These are phyloP conservation scores for Drosophila anceps DNA, from an alignment of 2,888 invertebrate species.

Conservation along the genomic window DNA sequence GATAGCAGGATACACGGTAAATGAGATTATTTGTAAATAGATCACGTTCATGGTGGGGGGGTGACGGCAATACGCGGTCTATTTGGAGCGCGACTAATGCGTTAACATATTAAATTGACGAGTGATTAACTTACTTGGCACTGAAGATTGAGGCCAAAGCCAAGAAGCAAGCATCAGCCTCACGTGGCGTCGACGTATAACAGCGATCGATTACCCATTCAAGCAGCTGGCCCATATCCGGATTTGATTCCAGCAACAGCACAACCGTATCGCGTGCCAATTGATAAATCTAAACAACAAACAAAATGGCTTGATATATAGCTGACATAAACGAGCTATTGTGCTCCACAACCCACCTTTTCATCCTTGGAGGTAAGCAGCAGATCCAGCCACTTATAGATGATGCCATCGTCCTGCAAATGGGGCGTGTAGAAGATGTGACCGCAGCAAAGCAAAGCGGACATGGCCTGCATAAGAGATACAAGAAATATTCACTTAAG, in stretches of 20 bases:
- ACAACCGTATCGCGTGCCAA: conserved; percentile 97
- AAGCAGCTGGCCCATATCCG: conserved; percentile 94
- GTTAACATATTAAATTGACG: conserved; percentile 41
- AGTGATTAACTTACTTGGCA: conserved; percentile 89
- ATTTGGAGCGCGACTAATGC: conserved; percentile 39
- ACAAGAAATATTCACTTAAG: conserved; percentile 1
- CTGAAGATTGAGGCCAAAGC: conserved; percentile 98
- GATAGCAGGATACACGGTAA: conserved; percentile 21
- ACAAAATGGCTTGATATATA: conserved; percentile 1
- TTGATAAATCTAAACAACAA: conserved; percentile 90
- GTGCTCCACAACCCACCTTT: conserved; percentile 87
- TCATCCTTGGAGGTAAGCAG: conserved; percentile 95
- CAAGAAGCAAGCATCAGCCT: conserved; percentile 98
- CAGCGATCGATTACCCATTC: conserved; percentile 99
- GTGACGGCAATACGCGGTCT: neutral
- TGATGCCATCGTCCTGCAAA: conserved; percentile 95
- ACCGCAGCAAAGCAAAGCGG: conserved; percentile 97
- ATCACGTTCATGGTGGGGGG: conserved; percentile 26
- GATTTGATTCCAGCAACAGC: conserved; percentile 96
- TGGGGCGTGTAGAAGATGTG: conserved; percentile 95
- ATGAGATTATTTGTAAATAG: conserved; percentile 49
- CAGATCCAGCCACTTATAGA: conserved; percentile 97
- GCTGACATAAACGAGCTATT: neutral
- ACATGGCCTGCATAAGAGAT: conserved; percentile 92
- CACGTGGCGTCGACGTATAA: conserved; percentile 95